phyloP scores from a whole-genome alignment of 2,113 vertebrate genomes.

The Paradoxurus hermaphroditus region DNA sequence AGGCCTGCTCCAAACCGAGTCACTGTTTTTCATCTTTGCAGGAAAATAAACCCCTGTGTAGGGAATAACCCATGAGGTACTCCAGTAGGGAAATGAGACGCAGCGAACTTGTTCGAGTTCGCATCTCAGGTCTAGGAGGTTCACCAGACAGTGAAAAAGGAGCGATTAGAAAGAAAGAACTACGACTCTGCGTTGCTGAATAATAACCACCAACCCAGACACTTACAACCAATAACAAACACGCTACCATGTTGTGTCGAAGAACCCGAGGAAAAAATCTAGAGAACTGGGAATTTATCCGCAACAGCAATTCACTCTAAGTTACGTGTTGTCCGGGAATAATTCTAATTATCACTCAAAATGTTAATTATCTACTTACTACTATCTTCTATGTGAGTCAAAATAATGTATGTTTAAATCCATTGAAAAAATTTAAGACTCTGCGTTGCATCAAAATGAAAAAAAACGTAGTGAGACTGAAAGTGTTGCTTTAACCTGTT shows the following conservation, averaged over 20 bases:
- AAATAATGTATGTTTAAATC: conserved; percentile 55
- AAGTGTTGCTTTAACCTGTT: conserved; percentile 64
- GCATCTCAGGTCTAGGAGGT: not conserved
- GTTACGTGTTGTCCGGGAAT: not conserved
- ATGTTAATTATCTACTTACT: not conserved
- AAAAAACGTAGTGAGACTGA: conserved; percentile 24
- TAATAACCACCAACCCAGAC: not conserved
- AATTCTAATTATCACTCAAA: conserved; percentile 47
- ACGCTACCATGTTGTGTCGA: not conserved
- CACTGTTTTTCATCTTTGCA: conserved; percentile 36
- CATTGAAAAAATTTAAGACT: conserved; percentile 1
- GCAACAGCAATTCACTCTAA: conserved; percentile 37
- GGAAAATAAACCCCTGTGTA: not conserved
- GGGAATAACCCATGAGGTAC: not conserved
- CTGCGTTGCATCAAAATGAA: not conserved
- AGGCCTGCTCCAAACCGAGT: not conserved
- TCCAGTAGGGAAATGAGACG: not conserved
- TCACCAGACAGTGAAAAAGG: not conserved
- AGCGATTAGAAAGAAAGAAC: not conserved
- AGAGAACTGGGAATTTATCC: not conserved
- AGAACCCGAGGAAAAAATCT: not conserved
- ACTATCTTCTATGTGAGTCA: conserved; percentile 35
- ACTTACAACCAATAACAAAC: not conserved
- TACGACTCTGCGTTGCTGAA: not conserved
- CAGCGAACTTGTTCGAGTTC: not conserved